phyloP scores from a whole-genome alignment of 2,888 invertebrate species.

The Chironomus riparius region DNA sequence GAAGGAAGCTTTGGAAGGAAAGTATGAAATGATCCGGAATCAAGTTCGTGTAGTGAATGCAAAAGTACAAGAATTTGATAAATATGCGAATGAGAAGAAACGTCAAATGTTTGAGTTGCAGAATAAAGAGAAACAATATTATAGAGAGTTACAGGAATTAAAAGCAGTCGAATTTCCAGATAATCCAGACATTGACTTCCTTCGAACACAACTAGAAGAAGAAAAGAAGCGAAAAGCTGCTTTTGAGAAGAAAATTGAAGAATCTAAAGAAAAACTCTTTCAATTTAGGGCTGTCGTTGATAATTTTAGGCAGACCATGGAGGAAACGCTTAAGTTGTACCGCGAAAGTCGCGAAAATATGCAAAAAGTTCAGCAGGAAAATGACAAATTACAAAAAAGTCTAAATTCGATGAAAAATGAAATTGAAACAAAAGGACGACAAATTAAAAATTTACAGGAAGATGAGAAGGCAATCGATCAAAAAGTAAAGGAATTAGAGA shows the following conservation, averaged over 20 bases:
- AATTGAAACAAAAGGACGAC: slow-evolving; percentile 37
- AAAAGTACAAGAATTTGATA: not conserved
- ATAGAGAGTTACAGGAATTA: not conserved
- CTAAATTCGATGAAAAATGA: slow-evolving; percentile 39
- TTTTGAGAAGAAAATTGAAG: slow-evolving; percentile 39
- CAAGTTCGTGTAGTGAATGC: not conserved
- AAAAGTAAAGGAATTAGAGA: slow-evolving; percentile 37
- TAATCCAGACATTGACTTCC: not conserved
- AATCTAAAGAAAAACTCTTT: slow-evolving; percentile 38
- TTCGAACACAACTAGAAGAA: not conserved
- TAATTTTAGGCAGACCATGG: not conserved
- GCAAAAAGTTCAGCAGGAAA: not conserved
- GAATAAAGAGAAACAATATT: slow-evolving; percentile 35
- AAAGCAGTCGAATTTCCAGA: not conserved
- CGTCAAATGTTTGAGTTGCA: slow-evolving; percentile 43
- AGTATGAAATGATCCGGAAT: slow-evolving; percentile 26
- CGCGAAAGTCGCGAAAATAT: not conserved
- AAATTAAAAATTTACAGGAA: not conserved
- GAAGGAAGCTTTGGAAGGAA: slow-evolving; percentile 28
- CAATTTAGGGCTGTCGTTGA: slow-evolving; percentile 30
- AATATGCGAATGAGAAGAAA: slow-evolving; percentile 29
- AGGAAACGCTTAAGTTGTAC: not conserved
- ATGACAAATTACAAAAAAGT: not conserved
- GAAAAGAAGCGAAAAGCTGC: not conserved
- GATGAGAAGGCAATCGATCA: slow-evolving; percentile 35